Evolutionary conservation across 2,113 vertebrate genomes (phyloP).

Genomic region (Cinclus mexicanus): DNA sequence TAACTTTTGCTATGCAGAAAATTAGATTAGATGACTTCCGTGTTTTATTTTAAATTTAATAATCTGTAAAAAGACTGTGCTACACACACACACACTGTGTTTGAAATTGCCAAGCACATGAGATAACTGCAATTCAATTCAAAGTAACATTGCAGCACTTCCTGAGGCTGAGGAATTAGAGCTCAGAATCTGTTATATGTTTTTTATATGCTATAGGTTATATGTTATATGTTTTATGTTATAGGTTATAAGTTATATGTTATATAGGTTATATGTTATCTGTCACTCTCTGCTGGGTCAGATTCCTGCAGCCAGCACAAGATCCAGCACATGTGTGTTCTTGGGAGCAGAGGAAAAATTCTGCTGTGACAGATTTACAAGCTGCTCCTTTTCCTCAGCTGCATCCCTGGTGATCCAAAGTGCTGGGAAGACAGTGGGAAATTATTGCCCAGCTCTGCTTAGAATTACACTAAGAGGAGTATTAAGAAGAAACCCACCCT

Average conservation of each 20-base stretch:
- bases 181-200: neutral
- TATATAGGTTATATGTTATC: neutral
- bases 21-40: accelerated
- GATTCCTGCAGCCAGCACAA: neutral
- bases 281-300: neutral
- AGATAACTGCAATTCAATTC: neutral
- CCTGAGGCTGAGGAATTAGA: neutral
- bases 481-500: neutral
- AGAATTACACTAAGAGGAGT: accelerated
- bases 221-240: too few species aligned
- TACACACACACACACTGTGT: accelerated
- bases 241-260: too few species aligned
- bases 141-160: neutral
- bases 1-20: neutral
- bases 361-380: neutral
- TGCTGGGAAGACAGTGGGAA: neutral
- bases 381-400: neutral
- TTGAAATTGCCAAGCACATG: neutral
- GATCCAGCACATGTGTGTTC: neutral
- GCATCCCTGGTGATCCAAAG: neutral
- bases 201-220: too few species aligned
- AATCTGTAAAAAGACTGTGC: neutral
- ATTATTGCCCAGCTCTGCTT: neutral
- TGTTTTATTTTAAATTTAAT: neutral
- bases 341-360: neutral